Percentiles rank a stretch among this genome's conserved stretches.
phyloP scores from a whole-genome alignment of 2,888 invertebrate genomes.

The Tenthredo scrophulariae region DNA sequence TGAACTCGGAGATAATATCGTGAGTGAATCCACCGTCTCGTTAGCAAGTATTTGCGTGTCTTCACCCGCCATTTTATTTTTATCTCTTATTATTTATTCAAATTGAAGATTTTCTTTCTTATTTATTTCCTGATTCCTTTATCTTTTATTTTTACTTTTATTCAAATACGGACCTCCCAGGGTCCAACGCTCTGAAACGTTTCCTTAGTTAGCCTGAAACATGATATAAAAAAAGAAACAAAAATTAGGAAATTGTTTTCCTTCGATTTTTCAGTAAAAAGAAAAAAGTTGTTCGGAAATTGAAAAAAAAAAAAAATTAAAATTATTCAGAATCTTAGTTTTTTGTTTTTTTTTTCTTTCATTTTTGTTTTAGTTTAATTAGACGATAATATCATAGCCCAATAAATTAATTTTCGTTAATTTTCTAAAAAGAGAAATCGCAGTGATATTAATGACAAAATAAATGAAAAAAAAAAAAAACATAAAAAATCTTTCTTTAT shows the following conservation, averaged over 20 bases:
- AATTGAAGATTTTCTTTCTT: neutral
- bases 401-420: neutral
- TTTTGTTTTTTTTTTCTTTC: no score
- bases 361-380: no score
- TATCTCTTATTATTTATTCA: neutral
- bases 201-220: conserved; percentile 25
- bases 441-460: neutral
- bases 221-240: neutral
- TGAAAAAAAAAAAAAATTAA: no score
- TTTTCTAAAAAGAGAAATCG: conserved; percentile 28
- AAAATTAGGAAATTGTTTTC: neutral
- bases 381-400: no score
- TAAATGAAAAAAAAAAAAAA: neutral
- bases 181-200: neutral
- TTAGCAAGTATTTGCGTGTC: conserved; percentile 72
- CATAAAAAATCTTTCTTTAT: neutral
- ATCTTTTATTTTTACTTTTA: neutral
- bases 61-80: conserved; percentile 71
- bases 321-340: no score
- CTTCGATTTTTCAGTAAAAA: neutral
- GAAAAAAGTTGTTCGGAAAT: no score
- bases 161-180: neutral
- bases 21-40: conserved; percentile 70
- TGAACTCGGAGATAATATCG: conserved; percentile 70
- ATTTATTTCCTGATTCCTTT: neutral